Base-by-base conservation (phyloP, 2,888 invertebrate species). In the Eumerus sabulonum region DNA sequence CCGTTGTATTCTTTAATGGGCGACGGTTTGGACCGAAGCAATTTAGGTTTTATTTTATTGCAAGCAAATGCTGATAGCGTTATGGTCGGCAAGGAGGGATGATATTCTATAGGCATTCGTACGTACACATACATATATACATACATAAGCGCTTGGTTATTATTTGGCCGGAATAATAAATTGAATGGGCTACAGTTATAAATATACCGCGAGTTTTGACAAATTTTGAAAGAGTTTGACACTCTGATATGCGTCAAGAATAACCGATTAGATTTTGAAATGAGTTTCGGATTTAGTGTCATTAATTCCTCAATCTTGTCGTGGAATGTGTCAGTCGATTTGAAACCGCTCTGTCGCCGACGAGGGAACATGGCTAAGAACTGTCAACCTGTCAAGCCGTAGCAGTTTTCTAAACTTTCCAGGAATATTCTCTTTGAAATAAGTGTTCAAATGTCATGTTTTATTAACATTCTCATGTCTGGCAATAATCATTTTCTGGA, bases 21-120 rank as follows among this genome's bases (percentile, higher is more conserved):
- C 48, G 64, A 67, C 57, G 62, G 54, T 60, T 48, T 60, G 63
- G 68, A 60, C 68, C 48, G 57, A 59, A 73, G 68, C 73, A 64
- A 79, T 79, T 79, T 64, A 38, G 51, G 67, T 44, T 73, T 72
- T 67, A 77, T 77, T 79, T 79, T 79, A 79, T 64, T 64, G 64
- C 68, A 50, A 64, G 60, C 13, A 45, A 64, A 9, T 27, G 27
- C 17, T 56, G 19, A 18, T 40, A 14, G 62, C 35, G 42, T 50
- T 40, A 47, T 66, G 48, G 40, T 66, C 42, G 40, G 27, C 48
- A 48, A n/a, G n/a, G n/a, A n/a, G n/a, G n/a, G n/a, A n/a, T n/a
- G n/a, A n/a, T n/a, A n/a, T n/a, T n/a, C n/a, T n/a, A n/a, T n/a
- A n/a, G n/a, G n/a, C n/a, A n/a, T n/a, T n/a, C n/a, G n/a, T n/a